Percentiles rank a stretch among this genome's conserved stretches.
Evolutionary conservation across 37 sponge, comb jelly and placozoan genomes (phyloP).

Genomic region (Amphimedon queenslandica): DNA sequence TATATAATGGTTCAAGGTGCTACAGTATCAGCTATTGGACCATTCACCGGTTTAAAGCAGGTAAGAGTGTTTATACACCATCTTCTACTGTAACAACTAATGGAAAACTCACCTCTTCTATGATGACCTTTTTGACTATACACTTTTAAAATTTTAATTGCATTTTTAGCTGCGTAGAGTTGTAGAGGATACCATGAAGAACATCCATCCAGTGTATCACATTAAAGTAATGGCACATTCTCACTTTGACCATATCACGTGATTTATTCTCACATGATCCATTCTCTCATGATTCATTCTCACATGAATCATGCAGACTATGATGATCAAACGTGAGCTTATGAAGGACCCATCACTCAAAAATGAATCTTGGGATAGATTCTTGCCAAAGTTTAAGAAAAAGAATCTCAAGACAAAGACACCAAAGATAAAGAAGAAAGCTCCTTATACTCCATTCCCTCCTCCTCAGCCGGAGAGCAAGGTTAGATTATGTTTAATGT

Average conservation of each 20-base stretch:
- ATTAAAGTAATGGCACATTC: slow-evolving; percentile 72
- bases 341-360: slow-evolving; percentile 90
- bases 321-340: slow-evolving; percentile 97
- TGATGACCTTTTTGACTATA: too few species aligned
- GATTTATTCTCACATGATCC: background rate
- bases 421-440: slow-evolving; percentile 57
- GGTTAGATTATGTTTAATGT: slow-evolving; percentile 44
- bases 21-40: slow-evolving; percentile 91
- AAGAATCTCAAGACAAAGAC: slow-evolving; percentile 83
- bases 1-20: slow-evolving; percentile 96
- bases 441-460: slow-evolving; percentile 94
- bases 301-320: slow-evolving; percentile 38
- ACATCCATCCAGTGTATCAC: slow-evolving; percentile 97
- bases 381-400: slow-evolving; percentile 95
- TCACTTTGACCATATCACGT: background rate
- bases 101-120: too few species aligned
- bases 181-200: slow-evolving; percentile 97
- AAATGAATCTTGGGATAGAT: slow-evolving; percentile 96
- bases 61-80: slow-evolving; percentile 5
- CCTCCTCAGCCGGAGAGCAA: slow-evolving; percentile 98
- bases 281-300: background rate
- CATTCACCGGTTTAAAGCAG: slow-evolving; percentile 86
- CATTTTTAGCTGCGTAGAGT: slow-evolving; percentile 84
- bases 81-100: background rate
- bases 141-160: too few species aligned